These are phyloP conservation scores for Channa striata DNA, from an alignment of 2,797 vertebrate genomes.

Conservation along the genomic window DNA sequence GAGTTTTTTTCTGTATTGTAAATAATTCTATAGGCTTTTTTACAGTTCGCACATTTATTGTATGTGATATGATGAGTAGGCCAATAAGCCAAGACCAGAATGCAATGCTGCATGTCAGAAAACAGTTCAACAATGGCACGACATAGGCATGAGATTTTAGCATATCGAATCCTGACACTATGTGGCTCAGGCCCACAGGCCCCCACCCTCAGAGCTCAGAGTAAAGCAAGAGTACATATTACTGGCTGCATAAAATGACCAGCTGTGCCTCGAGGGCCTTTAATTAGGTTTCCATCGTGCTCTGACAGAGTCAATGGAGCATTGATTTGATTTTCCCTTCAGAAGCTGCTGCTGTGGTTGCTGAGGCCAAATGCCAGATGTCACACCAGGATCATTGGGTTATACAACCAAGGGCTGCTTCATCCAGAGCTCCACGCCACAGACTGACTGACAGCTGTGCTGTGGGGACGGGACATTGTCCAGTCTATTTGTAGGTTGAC, in stretches of 20 bases:
- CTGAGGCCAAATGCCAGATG: conserved; percentile 76
- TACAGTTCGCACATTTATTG: background rate
- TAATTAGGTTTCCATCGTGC: conserved; percentile 86
- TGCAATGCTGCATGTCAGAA: background rate
- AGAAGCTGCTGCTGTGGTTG: conserved; percentile 68
- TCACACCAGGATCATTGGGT: conserved; percentile 78
- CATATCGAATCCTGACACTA: conserved; percentile 27
- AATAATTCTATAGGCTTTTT: background rate
- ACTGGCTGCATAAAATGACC: conserved; percentile 75
- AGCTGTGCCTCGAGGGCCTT: conserved; percentile 78
- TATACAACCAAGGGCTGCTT: conserved; percentile 71
- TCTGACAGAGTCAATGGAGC: conserved; percentile 82
- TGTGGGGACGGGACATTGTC: conserved; percentile 8
- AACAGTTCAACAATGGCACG: background rate
- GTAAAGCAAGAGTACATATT: conserved; percentile 60
- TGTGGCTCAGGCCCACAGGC: conserved; percentile 4
- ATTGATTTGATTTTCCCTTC: conserved; percentile 87
- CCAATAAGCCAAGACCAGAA: background rate
- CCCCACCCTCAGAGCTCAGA: conserved; percentile 15
- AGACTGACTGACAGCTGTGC: conserved; percentile 26
- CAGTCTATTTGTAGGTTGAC: conserved; percentile 9
- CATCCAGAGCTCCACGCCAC: conserved; percentile 21
- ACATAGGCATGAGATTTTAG: conserved; percentile 11
- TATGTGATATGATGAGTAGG: background rate
- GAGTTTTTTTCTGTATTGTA: no score